Evolutionary conservation across 23 tunicate species (phyloP), one percentile per base, ranked within the genome.

Genomic region (Trididemnum miniatum): DNA sequence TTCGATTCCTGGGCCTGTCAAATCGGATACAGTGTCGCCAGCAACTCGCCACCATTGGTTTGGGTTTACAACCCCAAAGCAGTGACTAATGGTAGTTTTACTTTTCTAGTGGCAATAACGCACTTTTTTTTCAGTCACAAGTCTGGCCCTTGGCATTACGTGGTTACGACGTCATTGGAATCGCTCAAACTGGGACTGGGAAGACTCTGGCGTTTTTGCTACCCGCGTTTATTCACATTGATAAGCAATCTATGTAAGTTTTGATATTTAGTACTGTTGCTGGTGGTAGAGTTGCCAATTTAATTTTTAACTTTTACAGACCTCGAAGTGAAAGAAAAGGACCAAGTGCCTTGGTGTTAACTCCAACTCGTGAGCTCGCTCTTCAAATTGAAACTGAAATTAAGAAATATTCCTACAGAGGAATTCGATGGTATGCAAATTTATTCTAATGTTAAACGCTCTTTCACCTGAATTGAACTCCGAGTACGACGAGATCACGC

Each of bases 141-240:
- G 69, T 84, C 26, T 96, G 99, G 99, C 99, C 99, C 0, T 39
- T 91, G 20, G 91, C 95, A 18, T 39, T 96, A 38, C 51, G 84
- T 34, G 99, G 99, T 27, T 81, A 71, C 51, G 95, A 96, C 79
- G 95, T 84, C 0, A 96, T 96, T 32, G 99, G 99, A 52, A 96
- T 96, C 31, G 96, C 99, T 4, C 99, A 96, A 59, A 96, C 99
- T 0, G 99, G 99, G 24, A 91, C 99, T 25, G 99, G 99, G 54
- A 96, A 96, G 81, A 96, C 99, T 1, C 91, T 96, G 1, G 95
- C 88, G 1, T 96, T 96, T 75, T 72, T 96, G 39, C 84, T 93
- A 15, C 99, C 99, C 0, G 83, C 85, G 0, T 77, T 96, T 33
- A 65, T 93, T 20, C 99, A 96, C 76, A 87, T 91, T 31, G 98